These are phyloP conservation scores for Origma solitaria DNA, from an alignment of 2,113 vertebrate species.

Conservation along the genomic window DNA sequence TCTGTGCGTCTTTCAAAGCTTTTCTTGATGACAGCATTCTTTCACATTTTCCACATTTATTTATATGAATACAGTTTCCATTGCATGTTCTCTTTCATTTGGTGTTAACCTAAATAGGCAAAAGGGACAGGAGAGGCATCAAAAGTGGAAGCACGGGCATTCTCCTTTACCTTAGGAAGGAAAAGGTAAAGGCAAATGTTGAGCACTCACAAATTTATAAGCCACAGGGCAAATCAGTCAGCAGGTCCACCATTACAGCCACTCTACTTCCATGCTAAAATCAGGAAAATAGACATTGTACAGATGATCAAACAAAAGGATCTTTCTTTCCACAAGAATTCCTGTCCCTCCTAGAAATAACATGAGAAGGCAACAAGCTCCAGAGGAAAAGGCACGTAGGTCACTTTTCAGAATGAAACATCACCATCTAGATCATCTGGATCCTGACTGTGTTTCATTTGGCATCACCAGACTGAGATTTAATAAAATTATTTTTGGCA, in stretches of 20 bases:
- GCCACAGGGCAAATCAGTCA: neutral
- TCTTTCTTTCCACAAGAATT: neutral
- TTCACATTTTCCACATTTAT: neutral
- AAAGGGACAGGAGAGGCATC: neutral
- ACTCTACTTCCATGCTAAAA: neutral
- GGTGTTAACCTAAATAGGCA: neutral
- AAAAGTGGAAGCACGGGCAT: neutral
- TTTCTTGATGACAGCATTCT: neutral
- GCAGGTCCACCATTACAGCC: neutral
- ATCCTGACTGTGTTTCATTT: neutral
- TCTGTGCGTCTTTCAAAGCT: neutral
- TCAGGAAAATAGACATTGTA: neutral
- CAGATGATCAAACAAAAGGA: neutral
- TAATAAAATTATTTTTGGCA: neutral
- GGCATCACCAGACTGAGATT: neutral
- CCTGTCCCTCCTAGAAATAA: neutral
- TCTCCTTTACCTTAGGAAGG: neutral
- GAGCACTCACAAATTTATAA: neutral
- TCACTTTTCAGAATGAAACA: neutral
- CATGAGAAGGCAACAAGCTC: neutral
- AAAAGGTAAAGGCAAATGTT: neutral
- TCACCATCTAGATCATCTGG: neutral
- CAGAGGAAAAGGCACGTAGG: neutral
- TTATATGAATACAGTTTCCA: neutral
- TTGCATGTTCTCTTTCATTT: neutral